Evolutionary conservation across 2,797 vertebrate species (phyloP).

Genomic region (Hyperoplus immaculatus): DNA sequence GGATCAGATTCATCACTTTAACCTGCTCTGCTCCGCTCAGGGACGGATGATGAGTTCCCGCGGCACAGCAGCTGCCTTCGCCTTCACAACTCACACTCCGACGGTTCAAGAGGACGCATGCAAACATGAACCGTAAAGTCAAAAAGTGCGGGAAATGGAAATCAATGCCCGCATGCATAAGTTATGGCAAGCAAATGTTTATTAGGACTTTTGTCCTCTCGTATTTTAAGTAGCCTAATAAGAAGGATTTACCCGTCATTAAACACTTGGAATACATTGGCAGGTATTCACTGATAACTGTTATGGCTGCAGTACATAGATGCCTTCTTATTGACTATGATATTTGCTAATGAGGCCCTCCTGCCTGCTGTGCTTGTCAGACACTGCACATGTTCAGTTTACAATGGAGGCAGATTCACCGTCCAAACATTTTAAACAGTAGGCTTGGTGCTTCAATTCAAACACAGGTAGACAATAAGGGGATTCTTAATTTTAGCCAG

Average conservation of each 20-base stretch:
- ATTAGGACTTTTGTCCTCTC: neutral
- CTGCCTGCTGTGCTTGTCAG: neutral
- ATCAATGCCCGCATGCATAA: conserved; percentile 3
- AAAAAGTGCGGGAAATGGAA: conserved; percentile 22
- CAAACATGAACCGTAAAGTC: neutral
- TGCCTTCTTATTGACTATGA: conserved; percentile 12
- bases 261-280: neutral
- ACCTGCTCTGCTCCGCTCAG: conserved; percentile 66
- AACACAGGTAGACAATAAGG: neutral
- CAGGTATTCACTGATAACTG: conserved; percentile 1
- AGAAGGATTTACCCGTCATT: neutral
- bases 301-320: neutral
- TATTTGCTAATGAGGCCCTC: neutral
- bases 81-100: conserved; percentile 40
- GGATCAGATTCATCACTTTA: conserved; percentile 82
- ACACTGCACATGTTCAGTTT: neutral
- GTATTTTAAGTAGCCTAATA: neutral
- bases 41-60: conserved; percentile 71
- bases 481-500: neutral
- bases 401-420: neutral
- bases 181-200: neutral
- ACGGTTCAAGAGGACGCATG: conserved; percentile 35
- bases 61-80: conserved; percentile 70
- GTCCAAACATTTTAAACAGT: neutral
- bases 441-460: neutral